Percentiles rank a stretch among this genome's conserved stretches.
phyloP scores from a whole-genome alignment of 2,113 vertebrate genomes.

The Atlantisia rogersi region DNA sequence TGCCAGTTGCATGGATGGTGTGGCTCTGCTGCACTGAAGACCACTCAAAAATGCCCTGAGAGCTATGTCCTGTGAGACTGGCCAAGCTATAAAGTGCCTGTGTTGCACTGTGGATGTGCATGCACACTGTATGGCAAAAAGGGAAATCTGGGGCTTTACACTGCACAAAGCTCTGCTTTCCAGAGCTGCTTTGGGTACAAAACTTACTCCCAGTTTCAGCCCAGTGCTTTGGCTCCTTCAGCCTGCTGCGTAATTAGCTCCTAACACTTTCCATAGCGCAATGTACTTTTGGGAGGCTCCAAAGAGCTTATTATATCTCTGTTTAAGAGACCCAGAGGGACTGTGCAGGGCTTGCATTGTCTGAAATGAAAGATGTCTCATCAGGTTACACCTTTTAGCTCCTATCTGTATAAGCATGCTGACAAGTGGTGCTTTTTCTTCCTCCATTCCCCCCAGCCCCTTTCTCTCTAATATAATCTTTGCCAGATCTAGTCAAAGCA shows the following conservation, averaged over 20 bases:
- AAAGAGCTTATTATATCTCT: background rate
- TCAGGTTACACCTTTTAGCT: constrained; percentile 44
- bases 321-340: constrained; percentile 24
- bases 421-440: constrained; percentile 33
- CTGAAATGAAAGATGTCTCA: constrained; percentile 52
- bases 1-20: background rate
- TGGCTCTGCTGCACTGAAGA: background rate
- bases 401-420: constrained; percentile 8
- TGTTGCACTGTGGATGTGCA: background rate
- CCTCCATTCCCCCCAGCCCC: background rate
- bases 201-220: background rate
- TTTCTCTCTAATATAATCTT: constrained; percentile 26
- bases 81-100: background rate
- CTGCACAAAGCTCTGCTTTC: background rate
- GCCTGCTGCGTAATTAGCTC: constrained; percentile 7
- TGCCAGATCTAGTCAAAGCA: constrained; percentile 59
- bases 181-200: background rate
- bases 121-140: background rate
- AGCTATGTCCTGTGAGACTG: background rate
- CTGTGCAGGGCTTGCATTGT: background rate
- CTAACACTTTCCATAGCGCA: background rate
- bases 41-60: background rate
- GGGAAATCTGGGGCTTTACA: background rate
- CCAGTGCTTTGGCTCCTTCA: background rate
- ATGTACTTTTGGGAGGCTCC: constrained; percentile 21